Conservation (phyloP, 2,797 vertebrate species). For the Acanthurus lineatus region DNA sequence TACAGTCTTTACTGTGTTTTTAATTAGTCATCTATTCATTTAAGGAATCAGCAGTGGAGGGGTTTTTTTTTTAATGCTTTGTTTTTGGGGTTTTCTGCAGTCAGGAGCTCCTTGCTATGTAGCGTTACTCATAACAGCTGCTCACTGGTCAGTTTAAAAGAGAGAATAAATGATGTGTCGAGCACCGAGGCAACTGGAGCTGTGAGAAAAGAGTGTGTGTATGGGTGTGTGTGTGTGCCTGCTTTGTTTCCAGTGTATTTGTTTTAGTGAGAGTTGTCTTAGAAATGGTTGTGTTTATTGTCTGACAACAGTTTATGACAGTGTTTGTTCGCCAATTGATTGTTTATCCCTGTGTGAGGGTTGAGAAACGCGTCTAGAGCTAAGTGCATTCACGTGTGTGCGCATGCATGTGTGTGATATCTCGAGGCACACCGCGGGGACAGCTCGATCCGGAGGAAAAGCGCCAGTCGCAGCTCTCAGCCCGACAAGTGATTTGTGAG, state of each 20-base stretch:
- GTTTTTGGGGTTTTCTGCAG: conserved; percentile 17
- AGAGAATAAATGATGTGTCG: conserved; percentile 67
- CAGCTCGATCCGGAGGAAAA: conserved; percentile 22
- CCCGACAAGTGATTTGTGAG: conserved; percentile 54
- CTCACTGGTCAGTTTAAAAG: conserved; percentile 51
- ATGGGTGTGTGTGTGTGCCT: conserved; percentile 34
- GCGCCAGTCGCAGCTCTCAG: conserved; percentile 14
- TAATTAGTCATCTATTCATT: conserved; percentile 79
- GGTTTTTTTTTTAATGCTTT: conserved; percentile 3
- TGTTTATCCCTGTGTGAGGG: conserved; percentile 35
- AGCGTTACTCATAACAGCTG: conserved; percentile 77
- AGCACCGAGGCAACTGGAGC: conserved; percentile 38
- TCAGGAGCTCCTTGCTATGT: conserved; percentile 65
- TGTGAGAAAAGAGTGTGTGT: conserved; percentile 14
- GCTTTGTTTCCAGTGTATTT: conserved; percentile 69
- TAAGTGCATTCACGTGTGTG: not conserved
- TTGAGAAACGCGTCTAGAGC: conserved; percentile 2
- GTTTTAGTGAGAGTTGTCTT: conserved; percentile 41
- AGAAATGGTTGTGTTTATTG: conserved; percentile 35
- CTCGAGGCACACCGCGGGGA: conserved; percentile 7
- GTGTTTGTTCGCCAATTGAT: conserved; percentile 29
- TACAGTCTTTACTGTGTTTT: conserved; percentile 74
- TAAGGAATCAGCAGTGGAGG: conserved; percentile 53
- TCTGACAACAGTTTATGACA: conserved; percentile 20
- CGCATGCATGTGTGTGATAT: not conserved